Conservation (phyloP, 2,888 invertebrate species). For the Silvanus unidentatus region DNA sequence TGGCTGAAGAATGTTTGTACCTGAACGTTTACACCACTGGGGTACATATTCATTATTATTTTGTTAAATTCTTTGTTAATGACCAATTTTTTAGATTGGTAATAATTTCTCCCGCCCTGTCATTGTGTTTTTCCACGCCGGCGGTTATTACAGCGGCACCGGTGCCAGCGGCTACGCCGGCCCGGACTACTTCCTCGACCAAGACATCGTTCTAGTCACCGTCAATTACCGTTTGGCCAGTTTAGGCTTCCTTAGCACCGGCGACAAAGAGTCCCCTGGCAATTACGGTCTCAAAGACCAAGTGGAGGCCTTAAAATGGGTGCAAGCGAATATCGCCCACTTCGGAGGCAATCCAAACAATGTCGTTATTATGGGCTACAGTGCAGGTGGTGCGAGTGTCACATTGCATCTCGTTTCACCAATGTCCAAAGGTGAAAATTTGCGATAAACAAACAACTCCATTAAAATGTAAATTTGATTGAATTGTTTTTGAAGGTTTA, state of each 20-base stretch:
- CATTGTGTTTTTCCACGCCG: conserved; percentile 62
- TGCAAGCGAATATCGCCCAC: conserved; percentile 57
- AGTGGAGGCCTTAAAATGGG: conserved; percentile 60
- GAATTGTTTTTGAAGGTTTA: no score
- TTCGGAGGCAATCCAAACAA: conserved; percentile 64
- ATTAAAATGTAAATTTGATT: no score
- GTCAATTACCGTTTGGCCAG: conserved; percentile 58
- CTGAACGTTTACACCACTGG: conserved; percentile 57
- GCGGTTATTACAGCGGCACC: conserved; percentile 58
- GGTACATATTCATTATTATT: no score
- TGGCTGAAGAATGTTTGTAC: conserved; percentile 59
- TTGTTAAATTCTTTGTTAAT: background rate
- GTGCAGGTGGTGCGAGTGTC: conserved; percentile 46
- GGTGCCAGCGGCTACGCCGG: conserved; percentile 53
- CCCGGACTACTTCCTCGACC: conserved; percentile 60
- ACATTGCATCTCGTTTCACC: conserved; percentile 56
- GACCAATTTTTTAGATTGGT: conserved; percentile 31
- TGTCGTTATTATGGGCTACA: conserved; percentile 61
- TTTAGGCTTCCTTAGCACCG: conserved; percentile 51
- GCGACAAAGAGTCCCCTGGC: conserved; percentile 60
- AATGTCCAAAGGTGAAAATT: no score
- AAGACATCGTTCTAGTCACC: conserved; percentile 59
- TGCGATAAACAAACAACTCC: no score
- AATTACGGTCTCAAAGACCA: conserved; percentile 69
- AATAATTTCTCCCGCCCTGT: conserved; percentile 51